Evolutionary conservation across 2,888 invertebrate species (phyloP).

Genomic region (Trachelus tabidus): DNA sequence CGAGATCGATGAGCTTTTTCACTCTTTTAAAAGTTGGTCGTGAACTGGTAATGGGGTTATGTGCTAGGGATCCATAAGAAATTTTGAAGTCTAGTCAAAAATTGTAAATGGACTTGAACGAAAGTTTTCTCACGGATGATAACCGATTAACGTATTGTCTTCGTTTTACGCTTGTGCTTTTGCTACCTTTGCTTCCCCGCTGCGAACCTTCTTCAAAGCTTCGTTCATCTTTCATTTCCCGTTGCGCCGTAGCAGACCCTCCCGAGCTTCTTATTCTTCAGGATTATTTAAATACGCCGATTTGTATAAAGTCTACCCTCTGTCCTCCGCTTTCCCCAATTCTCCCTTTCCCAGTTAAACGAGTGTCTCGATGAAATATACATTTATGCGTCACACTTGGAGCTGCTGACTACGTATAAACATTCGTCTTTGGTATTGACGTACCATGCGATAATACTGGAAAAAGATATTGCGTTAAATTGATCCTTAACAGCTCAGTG

Average conservation of each 20-base stretch:
- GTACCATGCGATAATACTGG: too few relatives aligned
- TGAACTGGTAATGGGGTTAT: too few relatives aligned
- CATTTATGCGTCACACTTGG: conserved; percentile 7
- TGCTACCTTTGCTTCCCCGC: too few relatives aligned
- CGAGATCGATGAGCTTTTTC: too few relatives aligned
- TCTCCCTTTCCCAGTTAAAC: neutral
- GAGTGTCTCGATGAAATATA: conserved; percentile 2
- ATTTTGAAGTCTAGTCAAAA: neutral
- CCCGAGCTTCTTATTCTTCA: neutral
- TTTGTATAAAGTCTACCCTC: conserved; percentile 6
- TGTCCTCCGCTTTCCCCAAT: neutral
- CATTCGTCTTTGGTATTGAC: too few relatives aligned
- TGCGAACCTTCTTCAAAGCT: too few relatives aligned
- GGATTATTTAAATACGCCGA: conserved; percentile 16
- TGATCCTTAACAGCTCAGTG: too few relatives aligned
- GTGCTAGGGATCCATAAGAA: neutral
- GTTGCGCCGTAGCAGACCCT: neutral
- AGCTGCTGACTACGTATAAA: too few relatives aligned
- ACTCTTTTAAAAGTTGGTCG: too few relatives aligned
- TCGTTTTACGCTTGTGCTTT: neutral
- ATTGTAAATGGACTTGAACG: neutral
- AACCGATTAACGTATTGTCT: neutral
- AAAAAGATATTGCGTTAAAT: too few relatives aligned
- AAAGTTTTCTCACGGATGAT: neutral
- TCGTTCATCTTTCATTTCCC: neutral